These are phyloP conservation scores for Microctonus aethiopoides DNA, from an alignment of 2,888 invertebrate genomes.

Conservation along the genomic window DNA sequence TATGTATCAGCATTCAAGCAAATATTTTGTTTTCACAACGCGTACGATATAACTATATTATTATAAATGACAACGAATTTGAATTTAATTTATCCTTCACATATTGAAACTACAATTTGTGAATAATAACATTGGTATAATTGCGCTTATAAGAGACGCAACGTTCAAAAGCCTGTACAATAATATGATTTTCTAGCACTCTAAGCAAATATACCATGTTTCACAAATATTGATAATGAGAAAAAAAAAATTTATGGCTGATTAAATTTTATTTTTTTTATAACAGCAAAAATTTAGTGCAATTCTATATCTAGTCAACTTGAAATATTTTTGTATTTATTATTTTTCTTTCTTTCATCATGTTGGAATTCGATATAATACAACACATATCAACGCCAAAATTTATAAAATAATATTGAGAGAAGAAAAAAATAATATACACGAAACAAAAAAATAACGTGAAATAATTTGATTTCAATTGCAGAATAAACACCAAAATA, in stretches of 20 bases:
- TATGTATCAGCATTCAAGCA: too few relatives aligned
- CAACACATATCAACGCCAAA: not conserved
- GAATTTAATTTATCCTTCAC: conserved; percentile 9
- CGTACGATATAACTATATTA: conserved; percentile 9
- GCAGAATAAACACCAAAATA: not conserved
- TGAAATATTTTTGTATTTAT: not conserved
- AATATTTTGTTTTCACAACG: conserved; percentile 20
- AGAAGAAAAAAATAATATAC: not conserved
- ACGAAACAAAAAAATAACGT: conserved; percentile 1
- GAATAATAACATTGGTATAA: conserved; percentile 30
- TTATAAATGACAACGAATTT: conserved; percentile 23
- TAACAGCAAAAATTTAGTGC: not conserved
- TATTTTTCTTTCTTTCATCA: not conserved
- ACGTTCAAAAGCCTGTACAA: conserved; percentile 33
- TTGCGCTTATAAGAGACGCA: conserved; percentile 22
- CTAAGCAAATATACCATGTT: conserved; percentile 12
- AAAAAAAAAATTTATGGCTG: not conserved
- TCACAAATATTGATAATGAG: not conserved
- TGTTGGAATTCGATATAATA: not conserved
- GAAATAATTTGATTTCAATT: not conserved
- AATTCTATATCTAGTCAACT: not conserved
- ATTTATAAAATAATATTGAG: not conserved
- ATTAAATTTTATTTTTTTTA: not conserved
- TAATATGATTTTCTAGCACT: conserved; percentile 21
- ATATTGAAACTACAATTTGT: conserved; percentile 28